Conservation (phyloP, 2,888 invertebrate species). For the Patella ulyssiponensis region DNA sequence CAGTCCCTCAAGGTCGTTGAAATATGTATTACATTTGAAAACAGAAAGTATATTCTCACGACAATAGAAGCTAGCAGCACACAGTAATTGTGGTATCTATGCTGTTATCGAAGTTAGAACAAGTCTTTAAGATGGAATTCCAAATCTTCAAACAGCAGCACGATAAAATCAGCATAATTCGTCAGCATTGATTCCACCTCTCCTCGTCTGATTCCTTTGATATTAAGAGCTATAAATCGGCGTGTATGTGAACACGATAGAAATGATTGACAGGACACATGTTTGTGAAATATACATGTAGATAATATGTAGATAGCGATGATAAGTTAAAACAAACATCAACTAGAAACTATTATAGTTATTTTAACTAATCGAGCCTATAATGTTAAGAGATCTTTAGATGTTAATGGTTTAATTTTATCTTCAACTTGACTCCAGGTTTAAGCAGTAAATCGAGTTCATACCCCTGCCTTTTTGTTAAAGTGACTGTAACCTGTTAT, state of each 20-base stretch:
- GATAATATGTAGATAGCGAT: not conserved
- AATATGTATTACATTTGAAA: too few species aligned
- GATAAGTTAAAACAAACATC: not conserved
- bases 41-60: too few species aligned
- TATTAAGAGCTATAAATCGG: slow-evolving; percentile 5
- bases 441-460: too few species aligned
- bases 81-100: too few species aligned
- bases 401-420: not conserved
- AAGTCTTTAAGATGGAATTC: slow-evolving; percentile 5
- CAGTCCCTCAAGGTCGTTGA: too few species aligned
- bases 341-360: slow-evolving; percentile 5
- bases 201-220: slow-evolving; percentile 8
- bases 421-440: too few species aligned
- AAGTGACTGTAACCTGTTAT: too few species aligned
- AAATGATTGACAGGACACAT: slow-evolving; percentile 6
- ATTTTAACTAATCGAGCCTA: slow-evolving; percentile 6
- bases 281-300: not conserved
- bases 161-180: slow-evolving; percentile 11
- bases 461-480: too few species aligned
- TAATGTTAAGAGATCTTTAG: slow-evolving; percentile 1
- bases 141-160: not conserved
- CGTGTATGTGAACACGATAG: slow-evolving; percentile 6
- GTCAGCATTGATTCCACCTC: not conserved
- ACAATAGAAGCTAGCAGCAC: too few species aligned
- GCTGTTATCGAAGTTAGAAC: not conserved